Evolutionary conservation across 2,113 vertebrate species (phyloP).

Genomic region (Nestor notabilis): DNA sequence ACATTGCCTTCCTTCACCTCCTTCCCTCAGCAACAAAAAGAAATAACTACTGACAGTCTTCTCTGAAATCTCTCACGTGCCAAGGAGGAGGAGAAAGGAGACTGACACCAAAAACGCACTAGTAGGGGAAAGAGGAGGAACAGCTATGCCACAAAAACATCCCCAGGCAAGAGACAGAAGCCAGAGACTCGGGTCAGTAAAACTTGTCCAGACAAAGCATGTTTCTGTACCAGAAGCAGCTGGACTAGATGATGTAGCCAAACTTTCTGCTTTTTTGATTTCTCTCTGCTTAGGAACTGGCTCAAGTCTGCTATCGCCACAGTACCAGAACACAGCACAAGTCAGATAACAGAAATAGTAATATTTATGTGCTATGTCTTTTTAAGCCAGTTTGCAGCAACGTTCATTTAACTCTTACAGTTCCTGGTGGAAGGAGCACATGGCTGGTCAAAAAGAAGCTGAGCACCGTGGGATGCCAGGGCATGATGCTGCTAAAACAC

Average conservation of each 20-base stretch:
- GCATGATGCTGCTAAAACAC: neutral
- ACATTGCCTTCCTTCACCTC: neutral
- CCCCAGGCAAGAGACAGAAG: conserved; percentile 44
- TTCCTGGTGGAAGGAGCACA: accelerated
- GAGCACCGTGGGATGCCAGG: neutral
- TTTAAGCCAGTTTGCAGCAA: neutral
- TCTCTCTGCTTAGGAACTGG: neutral
- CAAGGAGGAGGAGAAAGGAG: neutral
- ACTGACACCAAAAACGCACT: conserved; percentile 34
- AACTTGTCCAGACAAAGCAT: conserved; percentile 47
- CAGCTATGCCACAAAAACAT: conserved; percentile 28
- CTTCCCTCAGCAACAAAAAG: neutral
- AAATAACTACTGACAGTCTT: neutral
- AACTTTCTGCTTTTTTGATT: neutral
- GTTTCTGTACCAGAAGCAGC: neutral
- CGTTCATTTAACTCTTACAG: neutral
- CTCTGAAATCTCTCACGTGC: neutral
- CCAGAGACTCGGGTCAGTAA: conserved; percentile 39
- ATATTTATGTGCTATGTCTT: neutral
- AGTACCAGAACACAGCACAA: neutral
- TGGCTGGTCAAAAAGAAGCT: accelerated
- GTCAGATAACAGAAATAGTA: neutral
- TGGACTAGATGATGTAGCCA: neutral
- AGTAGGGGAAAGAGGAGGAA: conserved; percentile 29
- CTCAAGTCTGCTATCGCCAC: neutral